Evolutionary conservation across 2,797 vertebrate genomes (phyloP).

Genomic region (Percopsis omiscomaycus): DNA sequence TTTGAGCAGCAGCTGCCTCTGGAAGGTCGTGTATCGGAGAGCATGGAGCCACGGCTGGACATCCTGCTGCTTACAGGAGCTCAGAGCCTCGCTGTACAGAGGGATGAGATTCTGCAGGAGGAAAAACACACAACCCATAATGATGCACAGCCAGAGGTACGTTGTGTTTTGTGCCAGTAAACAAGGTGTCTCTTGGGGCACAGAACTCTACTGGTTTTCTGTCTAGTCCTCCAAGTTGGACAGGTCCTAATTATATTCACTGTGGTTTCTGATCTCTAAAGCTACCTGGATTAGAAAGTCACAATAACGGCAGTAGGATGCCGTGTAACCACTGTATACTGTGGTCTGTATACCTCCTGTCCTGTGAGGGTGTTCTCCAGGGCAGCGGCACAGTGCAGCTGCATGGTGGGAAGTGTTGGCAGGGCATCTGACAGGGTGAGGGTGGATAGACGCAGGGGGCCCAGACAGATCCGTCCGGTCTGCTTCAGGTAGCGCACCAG

Average conservation of each 20-base stretch:
- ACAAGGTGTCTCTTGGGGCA: no score
- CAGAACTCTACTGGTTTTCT: no score
- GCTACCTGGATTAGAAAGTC: no score
- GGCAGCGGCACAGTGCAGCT: conserved; percentile 89
- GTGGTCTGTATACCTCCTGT: conserved; percentile 79
- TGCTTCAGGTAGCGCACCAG: conserved; percentile 94
- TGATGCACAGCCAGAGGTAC: neutral
- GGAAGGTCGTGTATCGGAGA: conserved; percentile 90
- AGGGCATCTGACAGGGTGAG: conserved; percentile 86
- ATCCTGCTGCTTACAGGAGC: conserved; percentile 93
- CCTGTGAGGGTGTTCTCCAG: conserved; percentile 89
- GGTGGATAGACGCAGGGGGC: conserved; percentile 90
- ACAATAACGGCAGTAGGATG: no score
- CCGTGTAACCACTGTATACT: neutral
- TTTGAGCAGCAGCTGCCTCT: conserved; percentile 86
- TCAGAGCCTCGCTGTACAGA: conserved; percentile 90
- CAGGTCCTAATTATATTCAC: no score
- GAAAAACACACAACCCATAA: neutral
- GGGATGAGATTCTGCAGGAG: conserved; percentile 87
- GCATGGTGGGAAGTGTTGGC: conserved; percentile 88
- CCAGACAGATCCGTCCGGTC: conserved; percentile 90
- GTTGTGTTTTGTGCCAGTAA: no score
- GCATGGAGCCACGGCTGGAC: conserved; percentile 95
- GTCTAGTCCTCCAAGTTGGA: no score
- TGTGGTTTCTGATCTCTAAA: no score